Percentiles rank a stretch among this genome's conserved stretches.
phyloP scores from a whole-genome alignment of 1,140 invertebrate genomes.

The Magallana ariakensis region DNA sequence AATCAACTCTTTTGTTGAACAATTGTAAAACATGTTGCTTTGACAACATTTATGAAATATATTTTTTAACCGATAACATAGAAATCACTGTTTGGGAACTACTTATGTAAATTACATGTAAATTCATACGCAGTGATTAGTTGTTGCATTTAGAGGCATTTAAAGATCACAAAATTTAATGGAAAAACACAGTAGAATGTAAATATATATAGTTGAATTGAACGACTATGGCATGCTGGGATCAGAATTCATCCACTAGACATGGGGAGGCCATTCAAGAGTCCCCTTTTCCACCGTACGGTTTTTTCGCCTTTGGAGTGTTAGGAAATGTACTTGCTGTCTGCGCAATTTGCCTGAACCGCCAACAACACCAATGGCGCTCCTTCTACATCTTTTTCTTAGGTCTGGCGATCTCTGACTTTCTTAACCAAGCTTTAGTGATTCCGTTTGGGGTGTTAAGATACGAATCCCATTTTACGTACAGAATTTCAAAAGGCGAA shows the following conservation, averaged over 20 bases:
- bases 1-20: too few relatives aligned
- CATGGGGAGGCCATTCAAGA: neutral
- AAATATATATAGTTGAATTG: too few relatives aligned
- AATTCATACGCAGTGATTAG: too few relatives aligned
- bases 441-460: neutral
- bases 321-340: neutral
- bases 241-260: neutral
- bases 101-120: too few relatives aligned
- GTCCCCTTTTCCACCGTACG: neutral
- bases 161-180: too few relatives aligned
- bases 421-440: neutral
- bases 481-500: neutral
- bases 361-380: neutral
- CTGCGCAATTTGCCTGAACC: neutral
- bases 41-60: too few relatives aligned
- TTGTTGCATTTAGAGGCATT: too few relatives aligned
- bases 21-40: too few relatives aligned
- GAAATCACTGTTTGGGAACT: too few relatives aligned
- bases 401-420: constrained; percentile 4
- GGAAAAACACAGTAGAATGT: too few relatives aligned
- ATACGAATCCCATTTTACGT: neutral
- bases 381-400: constrained; percentile 20
- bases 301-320: neutral
- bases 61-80: too few relatives aligned
- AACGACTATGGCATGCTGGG: too few relatives aligned